A percentile compares a stretch with the other conserved stretches of the same genome.
phyloP scores from a whole-genome alignment of 2,888 invertebrate species.

The Pyrocoelia pectoralis region DNA sequence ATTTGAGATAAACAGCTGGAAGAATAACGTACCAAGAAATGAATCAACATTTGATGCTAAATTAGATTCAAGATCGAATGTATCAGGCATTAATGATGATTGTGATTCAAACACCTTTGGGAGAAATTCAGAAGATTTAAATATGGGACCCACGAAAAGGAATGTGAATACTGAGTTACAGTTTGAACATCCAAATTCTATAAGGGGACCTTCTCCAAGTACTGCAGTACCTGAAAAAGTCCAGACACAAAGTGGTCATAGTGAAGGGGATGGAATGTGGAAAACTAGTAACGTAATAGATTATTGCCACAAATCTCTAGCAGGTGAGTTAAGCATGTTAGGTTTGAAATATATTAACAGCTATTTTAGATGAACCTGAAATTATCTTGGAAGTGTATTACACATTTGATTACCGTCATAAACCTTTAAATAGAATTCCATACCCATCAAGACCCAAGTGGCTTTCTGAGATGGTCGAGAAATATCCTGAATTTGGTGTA shows the following conservation, averaged over 20 bases:
- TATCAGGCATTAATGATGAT: too few species aligned
- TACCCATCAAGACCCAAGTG: conserved; percentile 56
- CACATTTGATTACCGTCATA: conserved; percentile 77
- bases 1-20: not conserved
- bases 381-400: conserved; percentile 71
- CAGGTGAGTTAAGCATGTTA: conserved; percentile 52
- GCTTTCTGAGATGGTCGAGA: conserved; percentile 51
- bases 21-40: not conserved
- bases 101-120: too few species aligned
- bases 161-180: too few species aligned
- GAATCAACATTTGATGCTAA: not conserved
- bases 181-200: not conserved
- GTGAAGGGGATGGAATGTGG: conserved; percentile 50
- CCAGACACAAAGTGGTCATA: not conserved
- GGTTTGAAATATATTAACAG: not conserved
- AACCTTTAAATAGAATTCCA: conserved; percentile 60
- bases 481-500: conserved; percentile 55
- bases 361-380: conserved; percentile 52
- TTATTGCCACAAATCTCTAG: conserved; percentile 72
- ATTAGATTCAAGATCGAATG: not conserved
- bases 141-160: conserved; percentile 19
- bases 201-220: not conserved
- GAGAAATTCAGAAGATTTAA: conserved; percentile 22
- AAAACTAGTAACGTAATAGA: conserved; percentile 72
- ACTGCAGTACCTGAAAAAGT: not conserved